Evolutionary conservation across 1,140 invertebrate genomes (phyloP).

Genomic region (Aphidius gifuensis): DNA sequence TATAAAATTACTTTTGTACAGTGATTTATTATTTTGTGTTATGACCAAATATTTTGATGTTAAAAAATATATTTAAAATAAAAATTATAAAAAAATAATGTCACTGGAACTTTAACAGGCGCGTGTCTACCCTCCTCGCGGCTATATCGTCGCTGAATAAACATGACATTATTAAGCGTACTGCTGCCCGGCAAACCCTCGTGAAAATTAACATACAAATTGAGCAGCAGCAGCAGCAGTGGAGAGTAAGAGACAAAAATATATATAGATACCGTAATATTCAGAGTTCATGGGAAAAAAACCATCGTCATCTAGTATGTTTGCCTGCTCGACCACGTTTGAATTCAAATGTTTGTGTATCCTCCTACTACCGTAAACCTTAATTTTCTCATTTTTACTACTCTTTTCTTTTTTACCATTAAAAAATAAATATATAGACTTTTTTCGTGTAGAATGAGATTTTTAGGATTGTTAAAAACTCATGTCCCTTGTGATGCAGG

Average conservation of each 20-base stretch:
- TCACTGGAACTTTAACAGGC: conserved; percentile 13
- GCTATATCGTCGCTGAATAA: conserved; percentile 57
- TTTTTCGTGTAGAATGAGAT: too few species aligned
- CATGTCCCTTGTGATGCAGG: too few species aligned
- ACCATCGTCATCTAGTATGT: conserved; percentile 19
- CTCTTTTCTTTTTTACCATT: too few species aligned
- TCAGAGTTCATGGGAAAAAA: conserved; percentile 19
- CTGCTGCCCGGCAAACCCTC: conserved; percentile 52
- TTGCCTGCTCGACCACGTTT: conserved; percentile 27
- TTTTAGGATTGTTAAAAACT: too few species aligned
- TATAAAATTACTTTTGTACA: too few species aligned
- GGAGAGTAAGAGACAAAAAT: not conserved
- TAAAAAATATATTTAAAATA: too few species aligned
- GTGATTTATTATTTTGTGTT: too few species aligned
- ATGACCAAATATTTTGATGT: too few species aligned
- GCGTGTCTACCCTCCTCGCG: conserved; percentile 40
- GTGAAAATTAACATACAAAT: conserved; percentile 56
- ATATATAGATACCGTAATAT: not conserved
- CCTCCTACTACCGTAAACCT: too few species aligned
- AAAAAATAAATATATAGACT: too few species aligned
- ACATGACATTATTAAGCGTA: conserved; percentile 57
- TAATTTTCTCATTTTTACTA: too few species aligned
- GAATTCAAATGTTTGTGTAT: conserved; percentile 30
- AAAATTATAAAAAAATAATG: not conserved
- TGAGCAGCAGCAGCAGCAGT: conserved; percentile 39